Conservation (phyloP, 2,888 invertebrate genomes). For the Hyppa rectilinea region DNA sequence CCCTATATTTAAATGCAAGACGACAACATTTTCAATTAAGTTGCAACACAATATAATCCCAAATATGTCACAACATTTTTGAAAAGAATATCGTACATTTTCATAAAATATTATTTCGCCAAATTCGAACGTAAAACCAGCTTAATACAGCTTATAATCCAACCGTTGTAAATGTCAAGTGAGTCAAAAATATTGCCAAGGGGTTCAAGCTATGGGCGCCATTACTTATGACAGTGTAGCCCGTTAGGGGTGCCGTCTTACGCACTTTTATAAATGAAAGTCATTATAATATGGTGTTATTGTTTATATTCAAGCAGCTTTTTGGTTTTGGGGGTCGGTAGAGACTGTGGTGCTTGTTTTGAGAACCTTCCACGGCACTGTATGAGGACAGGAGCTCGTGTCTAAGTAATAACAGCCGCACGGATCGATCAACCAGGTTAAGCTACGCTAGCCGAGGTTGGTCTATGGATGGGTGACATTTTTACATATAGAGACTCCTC, state of each 20-base stretch:
- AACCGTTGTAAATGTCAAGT: constrained; percentile 45
- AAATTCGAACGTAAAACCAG: constrained; percentile 17
- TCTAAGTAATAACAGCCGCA: no score
- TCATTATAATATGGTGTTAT: constrained; percentile 40
- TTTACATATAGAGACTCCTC: no score
- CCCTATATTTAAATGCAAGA: no score
- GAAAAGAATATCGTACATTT: neutral
- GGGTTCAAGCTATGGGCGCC: constrained; percentile 30
- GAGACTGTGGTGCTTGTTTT: neutral
- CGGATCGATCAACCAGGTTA: no score
- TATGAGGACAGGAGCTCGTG: no score
- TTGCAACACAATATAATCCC: neutral
- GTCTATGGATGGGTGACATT: no score
- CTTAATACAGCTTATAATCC: constrained; percentile 41
- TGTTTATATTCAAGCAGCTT: constrained; percentile 49
- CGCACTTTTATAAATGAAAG: constrained; percentile 65
- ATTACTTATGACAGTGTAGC: constrained; percentile 58
- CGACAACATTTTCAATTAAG: no score
- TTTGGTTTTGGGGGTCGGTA: neutral
- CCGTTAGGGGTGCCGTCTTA: constrained; percentile 52
- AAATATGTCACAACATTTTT: neutral
- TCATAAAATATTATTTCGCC: neutral
- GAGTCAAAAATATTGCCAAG: constrained; percentile 54
- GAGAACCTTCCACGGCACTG: neutral
- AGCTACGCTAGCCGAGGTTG: no score